These are phyloP conservation scores for Phenganax marumi DNA, from an alignment of 92 coral and sea anemone species.

Conservation along the genomic window DNA sequence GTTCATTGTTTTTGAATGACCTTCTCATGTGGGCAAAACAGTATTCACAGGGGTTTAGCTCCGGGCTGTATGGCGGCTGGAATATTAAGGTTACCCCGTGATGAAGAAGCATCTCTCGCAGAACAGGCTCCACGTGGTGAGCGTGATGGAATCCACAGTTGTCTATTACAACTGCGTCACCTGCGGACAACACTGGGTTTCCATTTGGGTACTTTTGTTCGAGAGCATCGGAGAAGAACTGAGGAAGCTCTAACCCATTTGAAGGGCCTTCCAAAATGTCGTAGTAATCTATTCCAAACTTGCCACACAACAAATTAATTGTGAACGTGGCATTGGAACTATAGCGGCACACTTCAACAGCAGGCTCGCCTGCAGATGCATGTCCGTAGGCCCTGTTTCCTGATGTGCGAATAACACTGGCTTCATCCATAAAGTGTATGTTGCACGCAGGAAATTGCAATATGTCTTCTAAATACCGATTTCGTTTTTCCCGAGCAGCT, in stretches of 20 bases:
- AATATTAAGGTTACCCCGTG: neutral
- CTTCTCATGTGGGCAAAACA: slow-evolving; percentile 4
- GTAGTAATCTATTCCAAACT: slow-evolving; percentile 2
- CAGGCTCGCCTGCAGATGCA: slow-evolving; percentile 9
- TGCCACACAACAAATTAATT: slow-evolving; percentile 7
- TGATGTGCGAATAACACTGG: slow-evolving; percentile 21
- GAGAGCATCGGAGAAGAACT: slow-evolving; percentile 12
- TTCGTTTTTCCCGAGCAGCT: neutral
- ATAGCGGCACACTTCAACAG: slow-evolving; percentile 20
- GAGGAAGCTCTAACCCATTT: neutral
- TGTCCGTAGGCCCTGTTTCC: slow-evolving; percentile 20
- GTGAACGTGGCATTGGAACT: slow-evolving; percentile 25
- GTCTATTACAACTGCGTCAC: slow-evolving; percentile 8
- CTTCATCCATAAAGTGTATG: slow-evolving; percentile 15
- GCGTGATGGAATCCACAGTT: slow-evolving; percentile 20
- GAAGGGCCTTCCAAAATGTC: slow-evolving; percentile 16
- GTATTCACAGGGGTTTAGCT: slow-evolving; percentile 14
- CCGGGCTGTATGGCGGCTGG: slow-evolving; percentile 19
- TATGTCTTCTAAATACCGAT: neutral
- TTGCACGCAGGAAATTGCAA: neutral
- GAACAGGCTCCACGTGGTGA: slow-evolving; percentile 6
- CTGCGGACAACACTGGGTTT: slow-evolving; percentile 6
- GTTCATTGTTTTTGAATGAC: neutral
- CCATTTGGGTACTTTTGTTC: slow-evolving; percentile 7
- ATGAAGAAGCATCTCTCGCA: neutral